phyloP scores from a whole-genome alignment of 1,140 invertebrate genomes.

The Gryllus bimaculatus region DNA sequence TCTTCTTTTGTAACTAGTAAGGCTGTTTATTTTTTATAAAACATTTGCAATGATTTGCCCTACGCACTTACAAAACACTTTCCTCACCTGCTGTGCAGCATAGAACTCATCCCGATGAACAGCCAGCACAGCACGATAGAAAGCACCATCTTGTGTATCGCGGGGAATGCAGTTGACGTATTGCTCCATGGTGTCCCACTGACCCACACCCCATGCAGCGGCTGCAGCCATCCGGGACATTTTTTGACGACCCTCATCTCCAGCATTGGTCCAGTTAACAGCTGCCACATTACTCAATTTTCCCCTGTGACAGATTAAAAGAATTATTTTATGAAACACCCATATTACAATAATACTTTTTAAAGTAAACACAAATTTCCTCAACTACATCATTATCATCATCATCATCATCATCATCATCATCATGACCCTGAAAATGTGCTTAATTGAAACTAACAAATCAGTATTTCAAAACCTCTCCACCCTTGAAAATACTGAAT shows the following conservation, averaged over 20 bases:
- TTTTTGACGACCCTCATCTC: conserved; percentile 60
- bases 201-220: conserved; percentile 86
- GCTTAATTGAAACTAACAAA: too few relatives aligned
- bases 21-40: too few relatives aligned
- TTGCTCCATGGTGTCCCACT: conserved; percentile 86
- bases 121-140: conserved; percentile 89
- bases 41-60: too few relatives aligned
- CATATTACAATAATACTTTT: not conserved
- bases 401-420: not conserved
- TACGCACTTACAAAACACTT: not conserved
- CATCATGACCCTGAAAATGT: too few relatives aligned
- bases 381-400: not conserved
- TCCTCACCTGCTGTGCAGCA: conserved; percentile 40
- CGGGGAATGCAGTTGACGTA: conserved; percentile 45
- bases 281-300: conserved; percentile 70
- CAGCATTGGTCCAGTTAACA: conserved; percentile 62
- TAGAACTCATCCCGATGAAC: conserved; percentile 80
- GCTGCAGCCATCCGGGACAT: conserved; percentile 88
- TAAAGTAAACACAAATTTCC: not conserved
- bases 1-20: too few relatives aligned
- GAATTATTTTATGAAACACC: not conserved
- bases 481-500: too few relatives aligned
- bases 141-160: conserved; percentile 73
- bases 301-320: conserved; percentile 30
- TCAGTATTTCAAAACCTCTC: too few relatives aligned